Evolutionary conservation across 2,888 invertebrate genomes (phyloP).

Genomic region (Timandra comae): DNA sequence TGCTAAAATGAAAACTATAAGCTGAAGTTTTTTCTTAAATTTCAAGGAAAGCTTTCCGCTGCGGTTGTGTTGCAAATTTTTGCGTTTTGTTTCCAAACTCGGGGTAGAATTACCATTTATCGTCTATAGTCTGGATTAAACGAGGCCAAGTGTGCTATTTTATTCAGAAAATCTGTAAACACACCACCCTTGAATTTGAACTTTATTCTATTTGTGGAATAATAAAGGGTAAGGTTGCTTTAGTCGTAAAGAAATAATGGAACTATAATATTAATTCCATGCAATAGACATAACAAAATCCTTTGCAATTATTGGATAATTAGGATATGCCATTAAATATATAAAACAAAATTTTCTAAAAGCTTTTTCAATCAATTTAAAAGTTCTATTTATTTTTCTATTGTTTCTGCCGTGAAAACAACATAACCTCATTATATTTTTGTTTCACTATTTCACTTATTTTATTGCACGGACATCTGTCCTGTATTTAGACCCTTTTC

Average conservation of each 20-base stretch:
- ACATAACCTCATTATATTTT: too few relatives aligned
- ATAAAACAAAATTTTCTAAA: too few relatives aligned
- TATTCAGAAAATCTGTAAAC: slow-evolving; percentile 20
- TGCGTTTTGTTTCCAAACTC: slow-evolving; percentile 49
- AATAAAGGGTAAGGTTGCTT: too few relatives aligned
- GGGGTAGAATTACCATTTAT: slow-evolving; percentile 58
- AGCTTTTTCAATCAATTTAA: too few relatives aligned
- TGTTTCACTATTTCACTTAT: slow-evolving; percentile 38
- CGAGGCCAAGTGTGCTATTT: slow-evolving; percentile 40
- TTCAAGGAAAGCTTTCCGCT: slow-evolving; percentile 34
- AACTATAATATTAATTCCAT: too few relatives aligned
- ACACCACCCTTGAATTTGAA: slow-evolving; percentile 3
- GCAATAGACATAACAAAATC: too few relatives aligned
- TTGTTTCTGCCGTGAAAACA: too few relatives aligned
- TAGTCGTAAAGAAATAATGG: too few relatives aligned
- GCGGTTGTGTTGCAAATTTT: slow-evolving; percentile 40
- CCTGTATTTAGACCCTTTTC: slow-evolving; percentile 52
- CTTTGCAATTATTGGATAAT: too few relatives aligned
- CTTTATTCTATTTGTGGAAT: slow-evolving; percentile 13
- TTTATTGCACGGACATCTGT: slow-evolving; percentile 59
- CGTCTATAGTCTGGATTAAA: slow-evolving; percentile 50
- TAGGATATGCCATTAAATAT: too few relatives aligned
- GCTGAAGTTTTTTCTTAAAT: slow-evolving; percentile 34
- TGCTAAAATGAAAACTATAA: slow-evolving; percentile 32
- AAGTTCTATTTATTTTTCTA: too few relatives aligned